Evolutionary conservation across 2,888 invertebrate genomes (phyloP).

Genomic region (Amblyjoppa proteus): DNA sequence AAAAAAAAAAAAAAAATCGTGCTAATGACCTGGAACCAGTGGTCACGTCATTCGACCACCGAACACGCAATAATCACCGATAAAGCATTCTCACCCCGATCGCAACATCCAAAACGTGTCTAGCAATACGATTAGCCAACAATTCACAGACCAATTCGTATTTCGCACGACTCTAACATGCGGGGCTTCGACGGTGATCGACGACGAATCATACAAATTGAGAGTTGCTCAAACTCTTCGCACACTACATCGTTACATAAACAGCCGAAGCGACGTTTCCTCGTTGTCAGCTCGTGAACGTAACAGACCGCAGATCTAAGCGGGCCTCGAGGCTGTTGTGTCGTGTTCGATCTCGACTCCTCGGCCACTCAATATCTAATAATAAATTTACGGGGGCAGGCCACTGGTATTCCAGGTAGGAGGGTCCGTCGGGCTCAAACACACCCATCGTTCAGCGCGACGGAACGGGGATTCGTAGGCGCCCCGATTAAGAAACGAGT

Average conservation of each 20-base stretch:
- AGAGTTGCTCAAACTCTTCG: no score
- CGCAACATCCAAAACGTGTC: no score
- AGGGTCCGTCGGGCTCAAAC: slow-evolving; percentile 14
- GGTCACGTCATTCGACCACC: neutral
- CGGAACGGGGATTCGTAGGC: neutral
- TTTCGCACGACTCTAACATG: no score
- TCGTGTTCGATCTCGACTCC: neutral
- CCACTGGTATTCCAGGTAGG: slow-evolving; percentile 10
- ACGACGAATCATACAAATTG: no score
- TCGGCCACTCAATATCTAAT: neutral
- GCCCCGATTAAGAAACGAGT: neutral
- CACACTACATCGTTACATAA: no score
- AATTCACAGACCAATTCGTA: no score
- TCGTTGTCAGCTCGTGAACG: no score
- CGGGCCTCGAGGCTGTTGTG: neutral
- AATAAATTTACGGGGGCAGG: slow-evolving; percentile 26
- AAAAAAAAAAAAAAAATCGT: neutral
- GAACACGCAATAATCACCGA: neutral
- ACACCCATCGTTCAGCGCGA: slow-evolving; percentile 11
- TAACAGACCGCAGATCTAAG: neutral
- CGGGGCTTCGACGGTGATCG: no score
- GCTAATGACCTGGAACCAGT: neutral
- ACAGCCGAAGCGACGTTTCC: no score
- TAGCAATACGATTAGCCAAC: no score
- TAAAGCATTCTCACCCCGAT: neutral